Evolutionary conservation across 2,113 vertebrate genomes (phyloP).

Genomic region (Laticauda laticaudata): DNA sequence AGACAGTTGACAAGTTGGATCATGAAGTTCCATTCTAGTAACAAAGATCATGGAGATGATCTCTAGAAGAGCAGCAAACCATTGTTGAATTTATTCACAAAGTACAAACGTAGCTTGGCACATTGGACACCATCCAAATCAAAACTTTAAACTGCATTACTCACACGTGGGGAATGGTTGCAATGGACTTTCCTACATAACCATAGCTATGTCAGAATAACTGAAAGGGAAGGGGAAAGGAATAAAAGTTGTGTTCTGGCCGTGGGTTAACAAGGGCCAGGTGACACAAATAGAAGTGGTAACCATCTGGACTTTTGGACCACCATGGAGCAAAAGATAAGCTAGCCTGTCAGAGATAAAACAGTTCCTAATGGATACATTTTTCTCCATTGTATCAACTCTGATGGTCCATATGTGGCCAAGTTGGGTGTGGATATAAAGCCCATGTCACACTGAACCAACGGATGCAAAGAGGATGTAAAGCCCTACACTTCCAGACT

Average conservation of each 20-base stretch:
- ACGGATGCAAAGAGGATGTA: too few species aligned
- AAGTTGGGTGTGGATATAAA: too few species aligned
- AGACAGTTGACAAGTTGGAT: not conserved
- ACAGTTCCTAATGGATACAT: too few species aligned
- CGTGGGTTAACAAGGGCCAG: not conserved
- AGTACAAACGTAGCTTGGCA: not conserved
- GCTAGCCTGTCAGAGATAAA: not conserved
- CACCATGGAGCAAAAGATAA: not conserved
- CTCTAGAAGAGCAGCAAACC: not conserved
- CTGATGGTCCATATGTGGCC: too few species aligned
- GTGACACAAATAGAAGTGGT: not conserved
- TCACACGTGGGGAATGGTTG: not conserved
- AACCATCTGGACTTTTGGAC: not conserved
- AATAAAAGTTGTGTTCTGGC: too few species aligned
- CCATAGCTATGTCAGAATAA: not conserved
- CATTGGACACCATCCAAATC: not conserved
- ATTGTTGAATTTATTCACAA: not conserved
- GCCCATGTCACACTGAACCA: too few species aligned
- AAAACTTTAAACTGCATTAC: not conserved
- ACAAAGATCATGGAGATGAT: not conserved
- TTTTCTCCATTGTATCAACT: too few species aligned
- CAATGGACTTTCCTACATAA: not conserved
- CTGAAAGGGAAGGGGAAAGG: too few species aligned
- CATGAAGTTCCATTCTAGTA: not conserved
- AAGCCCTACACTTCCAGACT: too few species aligned